Evolutionary conservation across 2,797 vertebrate genomes (phyloP).

Genomic region (Aeoliscus strigatus): DNA sequence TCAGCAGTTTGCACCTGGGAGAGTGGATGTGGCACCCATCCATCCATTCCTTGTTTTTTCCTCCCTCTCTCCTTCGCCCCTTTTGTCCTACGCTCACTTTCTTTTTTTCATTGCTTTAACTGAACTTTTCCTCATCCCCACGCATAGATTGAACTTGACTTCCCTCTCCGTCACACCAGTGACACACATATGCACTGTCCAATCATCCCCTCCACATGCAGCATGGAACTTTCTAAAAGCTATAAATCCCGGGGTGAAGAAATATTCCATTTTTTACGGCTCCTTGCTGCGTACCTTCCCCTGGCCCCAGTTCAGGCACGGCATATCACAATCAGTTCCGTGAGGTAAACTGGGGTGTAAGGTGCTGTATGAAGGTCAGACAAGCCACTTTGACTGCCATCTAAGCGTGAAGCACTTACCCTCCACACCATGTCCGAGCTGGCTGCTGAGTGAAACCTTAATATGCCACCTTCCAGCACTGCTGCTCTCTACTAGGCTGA

Average conservation of each 20-base stretch:
- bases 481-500: conserved; percentile 14
- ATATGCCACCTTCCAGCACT: conserved; percentile 27
- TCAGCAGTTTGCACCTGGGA: conserved; percentile 28
- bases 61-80: background rate
- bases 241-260: conserved; percentile 51
- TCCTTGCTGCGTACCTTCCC: conserved; percentile 42
- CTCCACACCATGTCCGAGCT: conserved; percentile 47
- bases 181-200: conserved; percentile 20
- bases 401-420: conserved; percentile 57
- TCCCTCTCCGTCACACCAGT: no score
- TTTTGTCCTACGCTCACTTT: background rate
- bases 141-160: no score
- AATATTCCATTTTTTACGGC: conserved; percentile 58
- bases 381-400: conserved; percentile 55
- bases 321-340: conserved; percentile 62
- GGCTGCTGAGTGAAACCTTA: conserved; percentile 38
- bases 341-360: conserved; percentile 54
- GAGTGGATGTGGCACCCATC: background rate
- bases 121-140: no score
- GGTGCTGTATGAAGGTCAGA: conserved; percentile 55
- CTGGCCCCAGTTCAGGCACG: conserved; percentile 39
- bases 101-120: no score
- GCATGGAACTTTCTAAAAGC: conserved; percentile 41
- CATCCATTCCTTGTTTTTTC: background rate
- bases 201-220: conserved; percentile 48